Base-by-base conservation (phyloP, 30 jellyfish, hydroid and myxozoan genomes). In the Cassiopea andromeda region DNA sequence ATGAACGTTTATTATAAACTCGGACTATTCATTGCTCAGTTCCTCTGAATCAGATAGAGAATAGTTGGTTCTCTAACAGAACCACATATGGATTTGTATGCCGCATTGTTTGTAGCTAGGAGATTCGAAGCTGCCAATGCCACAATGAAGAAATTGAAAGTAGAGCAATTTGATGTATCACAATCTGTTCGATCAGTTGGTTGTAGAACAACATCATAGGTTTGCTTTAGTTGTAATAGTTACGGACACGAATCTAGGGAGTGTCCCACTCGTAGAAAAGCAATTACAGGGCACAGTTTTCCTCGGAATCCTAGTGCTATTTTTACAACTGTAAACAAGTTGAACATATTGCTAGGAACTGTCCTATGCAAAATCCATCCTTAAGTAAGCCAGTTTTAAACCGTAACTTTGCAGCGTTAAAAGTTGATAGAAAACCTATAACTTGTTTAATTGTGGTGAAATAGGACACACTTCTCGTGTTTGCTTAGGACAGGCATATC, bases 91-190 rank as follows among this genome's bases (percentile, higher is more conserved):
- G 66, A 83, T n/a, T 60, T 81, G 60, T 60, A 81, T 18, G 90
- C 60, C 4, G 90, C 90, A 7, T 27, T 81, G 19, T 43, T 67
- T 43, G 80, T 81, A 50, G 90, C 90, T 17, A 16, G 83, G n/a
- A 81, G 90, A 82, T 81, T 81, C 45, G 90, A 81, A 67, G 90
- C 90, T 27, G 90, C 90, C 60, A 43, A 64, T 19, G 5, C 59
- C 19, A 59, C 83, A 7, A 83, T 46, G 49, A 46, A 15, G 60
- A 64, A 15, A 16, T 48, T 66, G 73, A 43, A 50, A 47, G 68
- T 43, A 46, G 77, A 83, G 9, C 64, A 54, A 10, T 54, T 54
- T 54, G 64, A 54, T 3, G 64, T 10, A 10, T 54, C 64, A 54
- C 0, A 54, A 1, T 17, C 44, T 43, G 60, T 64, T 8, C 66